Evolutionary conservation across 2,888 invertebrate species (phyloP), one percentile per base, ranked within the genome.

Genomic region (Drosophila hamatofila): DNA sequence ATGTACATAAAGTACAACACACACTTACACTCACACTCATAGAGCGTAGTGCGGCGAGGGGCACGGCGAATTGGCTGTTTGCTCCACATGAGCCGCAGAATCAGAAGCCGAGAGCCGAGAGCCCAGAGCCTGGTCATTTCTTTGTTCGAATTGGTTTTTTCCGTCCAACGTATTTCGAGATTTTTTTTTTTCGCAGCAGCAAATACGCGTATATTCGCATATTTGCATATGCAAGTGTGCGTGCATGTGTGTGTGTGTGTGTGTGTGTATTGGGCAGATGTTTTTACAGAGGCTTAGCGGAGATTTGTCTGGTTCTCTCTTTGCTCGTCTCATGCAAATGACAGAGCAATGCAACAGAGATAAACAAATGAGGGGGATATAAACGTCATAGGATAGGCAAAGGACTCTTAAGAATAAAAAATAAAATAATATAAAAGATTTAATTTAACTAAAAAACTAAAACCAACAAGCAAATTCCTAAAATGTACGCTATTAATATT

Each of bases 1-100:
- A 83, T 83, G 89, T 83, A 83, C 78, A 88, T 88, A 88, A 88
- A 84, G 86, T 89, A 88, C 88, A 75, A 75, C 74, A 71, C 80
- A 82, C 77, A 67, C 66, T 12, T 55, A 37, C 52, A 52, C 61
- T 64, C 55, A 39, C 58, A 55, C 48, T 62, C 60, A 63, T 64
- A 73, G 37, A 67, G 11, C 41, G 21, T 21, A 18, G 48, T 25
- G 46, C 25, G 25, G n/a, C 54, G 16, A 44, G 18, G 33, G 39
- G 23, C 33, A 33, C 41, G 9, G 46, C 39, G 57, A n/a, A 56
- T 30, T 58, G 44, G 52, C 51, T 25, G 11, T 25, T 30, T 69
- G 59, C 42, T 70, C 58, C 58, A 58, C 58, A 58, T 58, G 58
- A 58, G 80, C 78, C 87, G 69, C 80, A 83, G 89, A 66, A 80